Evolutionary conservation across 2,888 invertebrate genomes (phyloP).

Genomic region (Mechanitis mazaeus): DNA sequence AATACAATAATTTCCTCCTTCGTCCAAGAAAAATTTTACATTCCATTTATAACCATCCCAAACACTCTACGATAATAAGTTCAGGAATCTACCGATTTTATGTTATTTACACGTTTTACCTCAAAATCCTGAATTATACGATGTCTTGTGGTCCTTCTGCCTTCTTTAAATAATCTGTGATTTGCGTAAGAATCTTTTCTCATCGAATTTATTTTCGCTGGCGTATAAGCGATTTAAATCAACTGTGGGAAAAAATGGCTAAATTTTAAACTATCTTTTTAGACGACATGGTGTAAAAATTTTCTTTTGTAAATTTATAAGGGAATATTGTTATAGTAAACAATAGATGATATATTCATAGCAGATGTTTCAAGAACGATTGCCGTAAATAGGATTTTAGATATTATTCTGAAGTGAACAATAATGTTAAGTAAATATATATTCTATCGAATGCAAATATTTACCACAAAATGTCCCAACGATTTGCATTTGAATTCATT

Average conservation of each 20-base stretch:
- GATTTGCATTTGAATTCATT: slow-evolving; percentile 24
- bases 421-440: slow-evolving; percentile 4
- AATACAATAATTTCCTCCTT: slow-evolving; percentile 12
- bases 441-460: slow-evolving; percentile 7
- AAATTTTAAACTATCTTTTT: neutral
- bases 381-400: neutral
- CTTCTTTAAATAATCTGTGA: slow-evolving; percentile 19
- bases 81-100: slow-evolving; percentile 15
- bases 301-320: neutral
- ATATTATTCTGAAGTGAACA: slow-evolving; percentile 2
- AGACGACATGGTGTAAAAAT: neutral
- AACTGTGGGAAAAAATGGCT: neutral
- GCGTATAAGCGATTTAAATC: slow-evolving; percentile 8
- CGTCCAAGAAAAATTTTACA: slow-evolving; percentile 6
- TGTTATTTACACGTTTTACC: slow-evolving; percentile 21
- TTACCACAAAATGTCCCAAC: slow-evolving; percentile 19
- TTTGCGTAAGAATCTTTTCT: slow-evolving; percentile 19
- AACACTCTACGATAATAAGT: slow-evolving; percentile 15
- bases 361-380: neutral
- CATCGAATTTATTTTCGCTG: slow-evolving; percentile 14
- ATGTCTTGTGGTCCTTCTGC: slow-evolving; percentile 18
- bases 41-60: neutral
- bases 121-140: slow-evolving; percentile 18
- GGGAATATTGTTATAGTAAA: slow-evolving; percentile 2
- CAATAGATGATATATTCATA: slow-evolving; percentile 5